Base-by-base conservation (phyloP, 2,113 vertebrate species). In the Pycnonotus jocosus region DNA sequence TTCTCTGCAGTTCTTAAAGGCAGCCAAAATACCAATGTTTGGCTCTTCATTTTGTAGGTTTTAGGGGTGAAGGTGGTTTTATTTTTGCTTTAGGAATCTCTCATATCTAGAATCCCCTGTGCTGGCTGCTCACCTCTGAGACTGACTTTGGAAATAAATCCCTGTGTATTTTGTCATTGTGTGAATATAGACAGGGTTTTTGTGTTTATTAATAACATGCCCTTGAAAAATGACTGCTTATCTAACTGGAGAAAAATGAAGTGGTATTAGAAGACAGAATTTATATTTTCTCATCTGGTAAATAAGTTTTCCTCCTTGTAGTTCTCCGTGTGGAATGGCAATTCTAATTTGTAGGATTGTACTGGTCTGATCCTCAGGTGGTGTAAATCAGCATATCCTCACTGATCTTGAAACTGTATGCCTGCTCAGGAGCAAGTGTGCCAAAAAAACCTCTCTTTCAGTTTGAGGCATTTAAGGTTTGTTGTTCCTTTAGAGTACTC, bases 101-200 rank as follows among this genome's bases (percentile, higher is more conserved):
- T 82, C 19, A 4, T 20, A 10, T 35, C 17, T 50, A 51, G 54
- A 93, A 62, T 6, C 2, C 6, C 3, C 23, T 78, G 27, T 74
- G 50, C 37, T 48, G 40, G n/a, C 58, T 76, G 28, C n/a, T 78
- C 61, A 31, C 19, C 9, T 30, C 44, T n/a, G 35, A 51, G 33
- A 22, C 6, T 61, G 42, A 40, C 57, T 70, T 85, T 50, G 35
- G 73, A 92, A 93, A 85, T 73, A 92, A 93, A 85, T 70, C 38
- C 37, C 40, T 0, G 0, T 2, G 0, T 61, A 31, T 42, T 92
- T 86, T 86, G 35, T 70, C 35, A 11, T 53, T 23, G 12, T 53
- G 44, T 90, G 37, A 51, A 20, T 87, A 38, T 17, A 62, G 73
- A n/a, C 72, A 38, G 38, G 21, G 40, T 25, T 77, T 87, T 65